phyloP scores from a whole-genome alignment of 2,113 vertebrate genomes.

The Heloderma charlesbogerti region DNA sequence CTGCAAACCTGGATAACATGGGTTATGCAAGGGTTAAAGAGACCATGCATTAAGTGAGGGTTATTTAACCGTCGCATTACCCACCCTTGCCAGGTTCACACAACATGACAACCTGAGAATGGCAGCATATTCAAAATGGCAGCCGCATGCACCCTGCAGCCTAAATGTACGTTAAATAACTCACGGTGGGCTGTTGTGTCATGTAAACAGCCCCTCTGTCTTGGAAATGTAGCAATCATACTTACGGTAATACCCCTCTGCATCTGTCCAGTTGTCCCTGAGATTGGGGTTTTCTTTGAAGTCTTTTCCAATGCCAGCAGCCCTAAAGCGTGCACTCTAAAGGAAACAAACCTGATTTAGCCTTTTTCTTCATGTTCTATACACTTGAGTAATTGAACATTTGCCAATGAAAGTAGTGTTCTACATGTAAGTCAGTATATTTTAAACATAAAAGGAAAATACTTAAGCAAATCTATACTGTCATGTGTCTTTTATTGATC shows the following conservation, averaged over 20 bases:
- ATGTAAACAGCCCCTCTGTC: not conserved
- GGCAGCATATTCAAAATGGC: too few species aligned
- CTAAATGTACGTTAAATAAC: too few species aligned
- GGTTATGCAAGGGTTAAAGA: too few species aligned
- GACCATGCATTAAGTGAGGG: too few species aligned
- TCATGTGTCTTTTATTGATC: not conserved
- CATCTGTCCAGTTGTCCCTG: slow-evolving; percentile 99
- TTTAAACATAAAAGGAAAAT: not conserved
- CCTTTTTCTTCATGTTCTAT: slow-evolving; percentile 15
- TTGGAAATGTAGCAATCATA: slow-evolving; percentile 35
- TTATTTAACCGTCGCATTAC: too few species aligned
- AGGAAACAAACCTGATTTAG: slow-evolving; percentile 55
- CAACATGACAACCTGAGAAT: too few species aligned
- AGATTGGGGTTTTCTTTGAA: slow-evolving; percentile 99
- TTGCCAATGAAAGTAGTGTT: not conserved
- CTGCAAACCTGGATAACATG: too few species aligned
- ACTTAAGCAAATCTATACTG: not conserved
- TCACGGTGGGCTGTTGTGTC: too few species aligned
- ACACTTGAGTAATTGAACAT: not conserved
- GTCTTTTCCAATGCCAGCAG: slow-evolving; percentile 96
- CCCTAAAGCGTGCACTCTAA: slow-evolving; percentile 95
- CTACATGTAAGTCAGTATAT: not conserved
- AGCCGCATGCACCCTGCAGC: too few species aligned
- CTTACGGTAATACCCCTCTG: slow-evolving; percentile 98
- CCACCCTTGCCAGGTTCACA: too few species aligned